Percentiles rank a stretch among this genome's conserved stretches.
phyloP scores from a whole-genome alignment of 2,113 vertebrate species.

The Picathartes gymnocephalus region DNA sequence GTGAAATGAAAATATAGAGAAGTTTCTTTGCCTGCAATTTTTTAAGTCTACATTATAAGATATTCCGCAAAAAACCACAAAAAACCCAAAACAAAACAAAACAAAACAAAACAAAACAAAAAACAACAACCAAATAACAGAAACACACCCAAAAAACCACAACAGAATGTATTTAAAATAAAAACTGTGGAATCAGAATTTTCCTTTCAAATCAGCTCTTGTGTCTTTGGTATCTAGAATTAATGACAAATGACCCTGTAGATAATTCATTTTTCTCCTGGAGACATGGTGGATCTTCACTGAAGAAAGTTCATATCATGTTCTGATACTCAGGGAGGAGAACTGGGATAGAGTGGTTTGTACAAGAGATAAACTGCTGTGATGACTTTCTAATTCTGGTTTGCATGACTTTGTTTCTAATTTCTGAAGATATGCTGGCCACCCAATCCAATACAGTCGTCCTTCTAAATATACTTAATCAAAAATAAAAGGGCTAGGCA shows the following conservation, averaged over 20 bases:
- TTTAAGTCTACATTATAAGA: background rate
- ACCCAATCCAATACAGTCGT: background rate
- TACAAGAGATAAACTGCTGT: background rate
- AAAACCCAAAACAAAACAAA: too few relatives aligned
- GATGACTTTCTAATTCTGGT: background rate
- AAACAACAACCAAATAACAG: background rate
- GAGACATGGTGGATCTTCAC: background rate
- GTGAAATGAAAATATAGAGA: background rate
- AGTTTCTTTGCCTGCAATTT: background rate
- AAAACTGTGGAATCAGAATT: background rate
- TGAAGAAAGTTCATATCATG: background rate
- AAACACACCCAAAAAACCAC: fast-evolving
- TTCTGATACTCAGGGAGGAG: background rate
- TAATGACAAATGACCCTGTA: background rate
- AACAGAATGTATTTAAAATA: background rate
- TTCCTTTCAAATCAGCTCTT: background rate
- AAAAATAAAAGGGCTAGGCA: background rate
- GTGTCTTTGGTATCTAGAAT: background rate
- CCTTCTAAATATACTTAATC: background rate
- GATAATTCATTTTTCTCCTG: background rate
- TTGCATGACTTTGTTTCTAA: background rate
- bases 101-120: background rate
- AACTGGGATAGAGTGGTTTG: background rate
- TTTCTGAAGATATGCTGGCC: background rate
- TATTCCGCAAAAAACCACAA: background rate